Evolutionary conservation across 2,113 vertebrate genomes (phyloP), one percentile per base, ranked within the genome.

Genomic region (Malaclemys terrapin): DNA sequence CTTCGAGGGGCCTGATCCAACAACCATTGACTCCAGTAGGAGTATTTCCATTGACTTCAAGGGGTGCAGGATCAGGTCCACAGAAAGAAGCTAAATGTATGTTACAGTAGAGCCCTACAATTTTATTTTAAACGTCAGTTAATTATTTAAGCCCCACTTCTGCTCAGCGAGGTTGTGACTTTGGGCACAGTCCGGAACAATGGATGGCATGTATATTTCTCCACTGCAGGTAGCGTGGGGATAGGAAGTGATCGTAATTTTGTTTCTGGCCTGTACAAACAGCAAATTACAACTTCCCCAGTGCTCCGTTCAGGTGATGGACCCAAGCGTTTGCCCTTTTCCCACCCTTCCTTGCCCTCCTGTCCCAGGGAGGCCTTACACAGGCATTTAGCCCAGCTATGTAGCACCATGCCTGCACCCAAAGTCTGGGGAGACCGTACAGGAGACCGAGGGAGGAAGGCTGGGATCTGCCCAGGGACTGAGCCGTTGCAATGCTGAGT

Each of bases 81-180:
- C 9, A 42, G n/a, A 75, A n/a, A 75, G n/a, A 75, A 76, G 38
- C 20, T 11, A 45, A 76, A 76, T 22, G 12, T 25, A 80, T 50
- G n/a, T 93, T 72, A 75, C 59, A 80, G 72, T 31, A 69, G 84
- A 91, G 80, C 79, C 88, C 90, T 87, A 89, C 90, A 50, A 82
- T 76, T 69, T 83, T 35, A 54, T 35, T 88, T 92, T 89, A 89
- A 94, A 82, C 42, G 91, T 89, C 76, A 84, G 82, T 89, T 89
- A 93, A 80, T 87, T 92, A 94, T 85, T 93, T 93, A 87, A 94
- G 69, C 80, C 80, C 50, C 59, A 82, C 49, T 76, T 82, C 80
- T 52, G 90, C 87, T 92, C 87, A 91, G 38, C 3, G 6, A 45
- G 42, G 12, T 27, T 76, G 38, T 76, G 24, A 45, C 42, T 47